Percentiles rank a stretch among this genome's conserved stretches.
These are phyloP conservation scores for Pseudolaguvia tuberculata DNA, from an alignment of 2,113 vertebrate species.

Conservation along the genomic window DNA sequence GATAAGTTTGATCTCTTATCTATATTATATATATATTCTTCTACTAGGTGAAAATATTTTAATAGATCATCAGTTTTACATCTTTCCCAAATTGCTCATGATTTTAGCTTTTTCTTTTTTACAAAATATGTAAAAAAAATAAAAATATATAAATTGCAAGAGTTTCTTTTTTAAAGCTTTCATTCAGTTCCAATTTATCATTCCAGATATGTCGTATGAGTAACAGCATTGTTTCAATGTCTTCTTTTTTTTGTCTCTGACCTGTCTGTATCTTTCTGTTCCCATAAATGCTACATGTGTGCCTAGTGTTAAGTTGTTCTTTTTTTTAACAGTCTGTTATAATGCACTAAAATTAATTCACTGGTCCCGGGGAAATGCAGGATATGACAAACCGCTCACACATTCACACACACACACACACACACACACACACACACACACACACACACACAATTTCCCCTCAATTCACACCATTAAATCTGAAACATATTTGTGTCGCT, in stretches of 20 bases:
- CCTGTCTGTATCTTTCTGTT: slow-evolving; percentile 1
- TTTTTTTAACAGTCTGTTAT: not conserved
- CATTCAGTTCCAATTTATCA: not conserved
- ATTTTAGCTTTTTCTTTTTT: not conserved
- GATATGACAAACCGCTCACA: not conserved
- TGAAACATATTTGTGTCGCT: slow-evolving; percentile 17
- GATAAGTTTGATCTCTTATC: no score
- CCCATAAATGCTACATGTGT: not conserved
- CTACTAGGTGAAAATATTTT: slow-evolving; percentile 1
- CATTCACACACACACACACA: no score
- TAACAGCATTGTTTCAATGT: not conserved
- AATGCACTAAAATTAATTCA: not conserved
- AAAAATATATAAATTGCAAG: not conserved
- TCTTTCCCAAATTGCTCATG: slow-evolving; percentile 11
- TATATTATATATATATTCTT: slow-evolving; percentile 4
- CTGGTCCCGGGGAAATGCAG: not conserved
- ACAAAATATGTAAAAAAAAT: not conserved
- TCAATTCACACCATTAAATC: slow-evolving; percentile 7
- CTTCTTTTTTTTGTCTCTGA: not conserved
- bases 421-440: not conserved
- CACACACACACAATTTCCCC: not conserved
- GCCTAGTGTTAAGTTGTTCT: not conserved
- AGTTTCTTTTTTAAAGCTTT: slow-evolving; percentile 4
- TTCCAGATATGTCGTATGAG: not conserved
- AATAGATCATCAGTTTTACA: slow-evolving; percentile 1